Percentiles rank a stretch among this genome's conserved stretches.
phyloP scores from a whole-genome alignment of 2,888 invertebrate species.

The Barypeithes pellucidus region DNA sequence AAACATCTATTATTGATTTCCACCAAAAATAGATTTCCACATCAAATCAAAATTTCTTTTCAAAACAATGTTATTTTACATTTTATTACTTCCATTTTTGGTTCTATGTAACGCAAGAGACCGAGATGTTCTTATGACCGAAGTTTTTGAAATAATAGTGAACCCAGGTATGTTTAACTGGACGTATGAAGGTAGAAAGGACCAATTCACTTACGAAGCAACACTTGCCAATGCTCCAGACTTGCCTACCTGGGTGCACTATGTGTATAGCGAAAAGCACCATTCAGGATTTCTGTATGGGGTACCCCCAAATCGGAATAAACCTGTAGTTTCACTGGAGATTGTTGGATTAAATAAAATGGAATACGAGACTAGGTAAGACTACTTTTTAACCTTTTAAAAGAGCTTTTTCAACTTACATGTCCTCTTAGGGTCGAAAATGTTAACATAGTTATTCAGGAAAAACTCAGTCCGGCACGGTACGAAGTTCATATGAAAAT shows the following conservation, averaged over 20 bases:
- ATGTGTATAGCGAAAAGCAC: slow-evolving; percentile 85
- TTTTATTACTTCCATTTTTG: slow-evolving; percentile 9
- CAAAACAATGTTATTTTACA: background rate
- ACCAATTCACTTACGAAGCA: slow-evolving; percentile 79
- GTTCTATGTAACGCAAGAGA: slow-evolving; percentile 53
- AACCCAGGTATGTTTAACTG: slow-evolving; percentile 87
- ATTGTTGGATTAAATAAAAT: slow-evolving; percentile 84
- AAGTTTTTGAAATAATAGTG: slow-evolving; percentile 86
- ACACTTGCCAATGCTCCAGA: slow-evolving; percentile 86
- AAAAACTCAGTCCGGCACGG: slow-evolving; percentile 79
- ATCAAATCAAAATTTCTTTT: background rate
- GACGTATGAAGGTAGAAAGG: slow-evolving; percentile 78
- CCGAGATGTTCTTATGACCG: slow-evolving; percentile 78
- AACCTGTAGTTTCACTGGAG: slow-evolving; percentile 77
- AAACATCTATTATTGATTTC: slow-evolving; percentile 18
- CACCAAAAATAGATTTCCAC: background rate
- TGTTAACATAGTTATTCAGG: slow-evolving; percentile 74
- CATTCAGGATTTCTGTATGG: slow-evolving; percentile 89
- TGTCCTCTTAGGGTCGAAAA: slow-evolving; percentile 42
- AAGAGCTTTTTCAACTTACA: background rate
- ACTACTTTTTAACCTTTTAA: slow-evolving; percentile 63
- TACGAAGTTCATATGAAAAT: slow-evolving; percentile 91
- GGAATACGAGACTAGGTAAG: slow-evolving; percentile 83
- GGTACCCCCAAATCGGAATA: slow-evolving; percentile 80
- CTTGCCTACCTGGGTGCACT: slow-evolving; percentile 89